Percentiles rank a stretch among this genome's conserved stretches.
These are phyloP conservation scores for Orthonychiurus folsomi DNA, from an alignment of 2,888 invertebrate genomes.

Conservation along the genomic window DNA sequence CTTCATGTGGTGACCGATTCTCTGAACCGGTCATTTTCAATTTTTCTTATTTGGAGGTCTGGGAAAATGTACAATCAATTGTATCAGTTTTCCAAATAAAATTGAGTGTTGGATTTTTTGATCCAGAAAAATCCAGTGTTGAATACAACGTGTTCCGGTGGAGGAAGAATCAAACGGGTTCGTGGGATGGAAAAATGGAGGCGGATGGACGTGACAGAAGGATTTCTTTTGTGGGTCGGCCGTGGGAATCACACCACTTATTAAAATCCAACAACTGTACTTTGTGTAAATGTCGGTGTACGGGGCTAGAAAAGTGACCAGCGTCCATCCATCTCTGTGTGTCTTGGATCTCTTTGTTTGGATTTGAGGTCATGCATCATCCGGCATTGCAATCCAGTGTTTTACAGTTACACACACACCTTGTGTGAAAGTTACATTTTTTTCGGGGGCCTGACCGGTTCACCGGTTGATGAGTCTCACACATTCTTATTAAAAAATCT, in stretches of 20 bases:
- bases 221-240: neutral
- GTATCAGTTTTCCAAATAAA: neutral
- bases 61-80: neutral
- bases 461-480: too few relatives aligned
- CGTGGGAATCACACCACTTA: neutral
- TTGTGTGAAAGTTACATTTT: too few relatives aligned
- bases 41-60: neutral
- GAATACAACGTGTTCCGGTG: neutral
- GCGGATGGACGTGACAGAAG: neutral
- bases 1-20: neutral
- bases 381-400: too few relatives aligned
- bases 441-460: too few relatives aligned
- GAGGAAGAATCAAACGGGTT: neutral
- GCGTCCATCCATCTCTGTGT: too few relatives aligned
- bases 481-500: too few relatives aligned
- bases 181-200: neutral
- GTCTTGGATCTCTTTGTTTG: too few relatives aligned
- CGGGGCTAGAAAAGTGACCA: neutral
- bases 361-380: too few relatives aligned
- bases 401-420: too few relatives aligned
- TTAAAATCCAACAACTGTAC: neutral
- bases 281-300: too few relatives aligned
- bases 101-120: neutral
- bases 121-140: neutral
- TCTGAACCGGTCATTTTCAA: neutral